Conservation (phyloP, 2,797 vertebrate species). For the Anomalospiza imberbis region DNA sequence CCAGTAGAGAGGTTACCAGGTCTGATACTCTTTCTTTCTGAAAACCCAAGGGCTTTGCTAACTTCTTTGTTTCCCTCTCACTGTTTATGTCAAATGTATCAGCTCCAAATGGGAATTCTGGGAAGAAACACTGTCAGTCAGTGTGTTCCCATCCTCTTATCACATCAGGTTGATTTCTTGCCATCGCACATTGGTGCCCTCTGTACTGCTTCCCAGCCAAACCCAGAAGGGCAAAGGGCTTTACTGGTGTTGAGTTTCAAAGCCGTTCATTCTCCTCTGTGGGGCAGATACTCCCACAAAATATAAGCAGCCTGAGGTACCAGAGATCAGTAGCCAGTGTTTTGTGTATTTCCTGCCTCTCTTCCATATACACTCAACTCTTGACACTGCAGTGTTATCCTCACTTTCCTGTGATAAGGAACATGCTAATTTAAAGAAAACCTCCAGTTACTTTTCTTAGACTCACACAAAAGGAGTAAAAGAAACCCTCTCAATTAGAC, state of each 20-base stretch:
- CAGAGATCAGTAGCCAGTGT: neutral
- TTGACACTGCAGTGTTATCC: no score
- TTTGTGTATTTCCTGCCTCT: no score
- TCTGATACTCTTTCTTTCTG: neutral
- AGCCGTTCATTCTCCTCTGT: neutral
- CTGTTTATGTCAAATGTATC: neutral
- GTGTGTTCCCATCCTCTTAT: neutral
- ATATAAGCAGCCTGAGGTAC: neutral
- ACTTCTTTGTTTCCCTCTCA: neutral
- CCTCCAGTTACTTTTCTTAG: neutral
- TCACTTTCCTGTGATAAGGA: no score
- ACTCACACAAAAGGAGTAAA: neutral
- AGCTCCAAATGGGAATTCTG: neutral
- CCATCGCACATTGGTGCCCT: neutral
- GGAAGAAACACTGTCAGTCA: neutral
- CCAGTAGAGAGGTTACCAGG: neutral
- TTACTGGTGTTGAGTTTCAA: neutral
- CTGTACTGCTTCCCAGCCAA: neutral
- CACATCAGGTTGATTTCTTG: neutral
- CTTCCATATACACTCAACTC: no score
- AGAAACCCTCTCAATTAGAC: neutral
- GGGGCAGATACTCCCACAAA: neutral
- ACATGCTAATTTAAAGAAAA: no score
- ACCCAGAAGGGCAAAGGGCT: neutral
- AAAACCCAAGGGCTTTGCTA: neutral